Evolutionary conservation across 2,888 invertebrate genomes (phyloP), one percentile per base, ranked within the genome.

Genomic region (Stegana nigrithorax): DNA sequence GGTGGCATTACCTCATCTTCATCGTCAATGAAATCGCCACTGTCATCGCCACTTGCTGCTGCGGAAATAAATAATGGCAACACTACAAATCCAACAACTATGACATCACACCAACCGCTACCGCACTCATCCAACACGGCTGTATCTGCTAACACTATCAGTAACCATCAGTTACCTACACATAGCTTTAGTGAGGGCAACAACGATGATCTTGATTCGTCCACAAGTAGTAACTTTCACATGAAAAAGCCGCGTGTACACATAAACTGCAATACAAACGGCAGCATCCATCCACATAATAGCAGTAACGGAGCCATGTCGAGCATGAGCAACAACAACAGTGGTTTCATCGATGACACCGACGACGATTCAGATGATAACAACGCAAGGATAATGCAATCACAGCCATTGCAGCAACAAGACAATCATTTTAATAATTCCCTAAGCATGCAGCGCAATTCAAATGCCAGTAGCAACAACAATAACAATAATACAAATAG

Each of bases 1-100:
- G 71, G 78, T n/a, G 75, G 75, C 25, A 64, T 83, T 5, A 78
- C 84, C 23, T 85, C 85, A 3, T 82, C 85, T 23, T 85, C 85
- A 2, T 84, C 85, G 14, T 85, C 85, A n/a, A 78, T 85, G 73
- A 84, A 84, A 64, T 84, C 85, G 1, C 83, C 84, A 6, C 63
- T 83, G 21, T 83, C 85, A 2, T 83, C 85, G 2, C 84, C 84
- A 3, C 63, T 82, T 39, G 68, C 75, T 6, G 77, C 67, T 17
- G 67, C 26, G 6, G 26, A 59, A 0, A 51, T 67, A 4, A 67
- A 76, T 55, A 68, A 66, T 10, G 64, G 67, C 12, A 58, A 65
- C 3, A 68, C 65, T 62, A 25, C 57, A 61, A 70, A 61, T 27
- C 68, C 67, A 29, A 60, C 67, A n/a, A 50, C 45, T 4, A 55